phyloP scores from a whole-genome alignment of 2,888 invertebrate species.

The Chaitophorus viminalis region DNA sequence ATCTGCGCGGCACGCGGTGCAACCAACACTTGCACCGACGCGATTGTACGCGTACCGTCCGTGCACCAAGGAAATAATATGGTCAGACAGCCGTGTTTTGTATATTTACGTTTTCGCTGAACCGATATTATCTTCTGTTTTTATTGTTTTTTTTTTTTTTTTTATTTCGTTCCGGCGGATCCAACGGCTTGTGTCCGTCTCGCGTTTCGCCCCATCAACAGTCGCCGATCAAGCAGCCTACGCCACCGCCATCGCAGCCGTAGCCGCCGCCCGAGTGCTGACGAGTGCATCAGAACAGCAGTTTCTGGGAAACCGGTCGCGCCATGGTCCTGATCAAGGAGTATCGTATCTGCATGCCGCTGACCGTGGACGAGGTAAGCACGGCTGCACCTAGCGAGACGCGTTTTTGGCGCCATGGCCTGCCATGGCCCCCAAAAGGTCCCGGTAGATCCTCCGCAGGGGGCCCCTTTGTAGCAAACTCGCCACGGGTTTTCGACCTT shows the following conservation, averaged over 20 bases:
- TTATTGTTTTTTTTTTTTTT: constrained; percentile 28
- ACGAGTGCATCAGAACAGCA: not conserved
- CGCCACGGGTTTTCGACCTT: not conserved
- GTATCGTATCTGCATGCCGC: constrained; percentile 91
- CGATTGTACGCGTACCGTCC: constrained; percentile 18
- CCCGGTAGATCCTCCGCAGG: not conserved
- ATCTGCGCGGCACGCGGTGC: constrained; percentile 37
- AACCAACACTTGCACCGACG: constrained; percentile 29
- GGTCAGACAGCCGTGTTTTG: constrained; percentile 54
- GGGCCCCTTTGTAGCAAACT: not conserved
- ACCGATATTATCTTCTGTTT: constrained; percentile 31
- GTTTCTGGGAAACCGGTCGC: not conserved
- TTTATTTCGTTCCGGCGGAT: not conserved
- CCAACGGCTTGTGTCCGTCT: too few species aligned
- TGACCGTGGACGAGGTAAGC: constrained; percentile 88
- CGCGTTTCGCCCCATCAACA: too few species aligned
- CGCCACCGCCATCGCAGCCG: not conserved
- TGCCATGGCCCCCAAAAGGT: not conserved
- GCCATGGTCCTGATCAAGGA: constrained; percentile 87
- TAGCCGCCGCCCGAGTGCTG: not conserved
- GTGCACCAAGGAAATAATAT: constrained; percentile 39
- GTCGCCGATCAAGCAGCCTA: too few species aligned
- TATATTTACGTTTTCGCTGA: constrained; percentile 53
- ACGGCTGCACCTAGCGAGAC: not conserved
- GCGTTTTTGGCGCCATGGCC: constrained; percentile 26